Conservation (phyloP, 2,113 vertebrate species). For the Nyctibius bracteatus region DNA sequence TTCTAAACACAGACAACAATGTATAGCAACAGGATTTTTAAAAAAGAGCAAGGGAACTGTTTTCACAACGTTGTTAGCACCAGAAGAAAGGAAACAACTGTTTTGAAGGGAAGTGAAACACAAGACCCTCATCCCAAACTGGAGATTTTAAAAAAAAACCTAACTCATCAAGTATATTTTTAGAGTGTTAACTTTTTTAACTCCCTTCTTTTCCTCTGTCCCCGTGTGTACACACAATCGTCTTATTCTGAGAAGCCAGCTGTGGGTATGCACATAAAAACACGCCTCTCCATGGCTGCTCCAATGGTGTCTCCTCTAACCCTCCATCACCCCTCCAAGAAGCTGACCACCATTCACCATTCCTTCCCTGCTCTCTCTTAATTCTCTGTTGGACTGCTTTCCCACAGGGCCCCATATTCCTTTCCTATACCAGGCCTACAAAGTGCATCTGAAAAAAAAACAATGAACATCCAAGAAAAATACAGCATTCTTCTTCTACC, state of each 20-base stretch:
- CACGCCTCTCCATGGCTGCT: not conserved
- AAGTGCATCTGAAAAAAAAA: not conserved
- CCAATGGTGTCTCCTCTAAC: not conserved
- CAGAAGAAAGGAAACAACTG: not conserved
- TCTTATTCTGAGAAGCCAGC: not conserved
- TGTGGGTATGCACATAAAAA: not conserved
- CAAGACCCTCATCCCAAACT: not conserved
- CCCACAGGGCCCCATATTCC: not conserved
- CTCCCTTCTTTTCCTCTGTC: not conserved
- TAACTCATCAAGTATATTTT: not conserved
- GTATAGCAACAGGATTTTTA: not conserved
- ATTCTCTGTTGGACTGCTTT: not conserved
- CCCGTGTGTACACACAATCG: rapidly evolving
- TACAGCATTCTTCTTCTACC: not conserved
- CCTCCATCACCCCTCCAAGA: not conserved
- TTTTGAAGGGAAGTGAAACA: not conserved
- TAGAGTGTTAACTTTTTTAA: not conserved
- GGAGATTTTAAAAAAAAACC: not conserved
- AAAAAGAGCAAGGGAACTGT: not conserved
- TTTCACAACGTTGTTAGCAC: not conserved
- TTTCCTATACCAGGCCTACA: not conserved
- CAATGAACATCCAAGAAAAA: not conserved
- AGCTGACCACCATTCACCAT: not conserved
- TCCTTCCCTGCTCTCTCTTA: not conserved
- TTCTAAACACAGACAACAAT: not conserved